Conservation (phyloP, 2,888 invertebrate species). For the Prosapia bicincta region DNA sequence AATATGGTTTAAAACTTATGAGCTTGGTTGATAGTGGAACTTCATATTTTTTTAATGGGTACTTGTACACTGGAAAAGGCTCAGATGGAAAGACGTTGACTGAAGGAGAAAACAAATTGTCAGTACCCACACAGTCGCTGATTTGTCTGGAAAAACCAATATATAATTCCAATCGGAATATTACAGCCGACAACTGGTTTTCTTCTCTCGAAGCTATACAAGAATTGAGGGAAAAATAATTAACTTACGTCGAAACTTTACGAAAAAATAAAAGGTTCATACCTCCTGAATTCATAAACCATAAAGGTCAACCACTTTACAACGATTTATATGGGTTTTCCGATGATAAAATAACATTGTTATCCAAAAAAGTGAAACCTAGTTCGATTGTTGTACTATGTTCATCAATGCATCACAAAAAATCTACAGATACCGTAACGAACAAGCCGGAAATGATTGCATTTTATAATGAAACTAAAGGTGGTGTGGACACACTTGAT, state of each 20-base stretch:
- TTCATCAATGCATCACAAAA: no score
- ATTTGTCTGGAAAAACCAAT: conserved; percentile 38
- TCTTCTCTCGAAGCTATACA: no score
- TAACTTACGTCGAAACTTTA: no score
- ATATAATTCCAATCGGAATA: conserved; percentile 38
- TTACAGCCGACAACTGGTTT: no score
- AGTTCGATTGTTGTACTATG: conserved; percentile 11
- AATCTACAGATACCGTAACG: neutral
- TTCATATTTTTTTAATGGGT: neutral
- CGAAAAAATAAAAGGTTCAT: no score
- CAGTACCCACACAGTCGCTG: conserved; percentile 40
- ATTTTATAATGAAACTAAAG: conserved; percentile 28
- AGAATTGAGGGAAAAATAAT: no score
- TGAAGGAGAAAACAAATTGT: neutral
- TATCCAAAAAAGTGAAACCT: conserved; percentile 8
- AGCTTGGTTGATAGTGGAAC: neutral
- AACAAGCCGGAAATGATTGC: conserved; percentile 27
- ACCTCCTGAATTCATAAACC: no score
- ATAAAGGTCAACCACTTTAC: no score
- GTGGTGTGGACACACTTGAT: conserved; percentile 26
- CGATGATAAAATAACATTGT: no score
- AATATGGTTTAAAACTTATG: neutral
- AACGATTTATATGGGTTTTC: no score
- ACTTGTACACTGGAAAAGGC: neutral
- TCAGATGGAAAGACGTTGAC: neutral